phyloP scores from a whole-genome alignment of 2,888 invertebrate genomes.

The Nomada lathburiana region DNA sequence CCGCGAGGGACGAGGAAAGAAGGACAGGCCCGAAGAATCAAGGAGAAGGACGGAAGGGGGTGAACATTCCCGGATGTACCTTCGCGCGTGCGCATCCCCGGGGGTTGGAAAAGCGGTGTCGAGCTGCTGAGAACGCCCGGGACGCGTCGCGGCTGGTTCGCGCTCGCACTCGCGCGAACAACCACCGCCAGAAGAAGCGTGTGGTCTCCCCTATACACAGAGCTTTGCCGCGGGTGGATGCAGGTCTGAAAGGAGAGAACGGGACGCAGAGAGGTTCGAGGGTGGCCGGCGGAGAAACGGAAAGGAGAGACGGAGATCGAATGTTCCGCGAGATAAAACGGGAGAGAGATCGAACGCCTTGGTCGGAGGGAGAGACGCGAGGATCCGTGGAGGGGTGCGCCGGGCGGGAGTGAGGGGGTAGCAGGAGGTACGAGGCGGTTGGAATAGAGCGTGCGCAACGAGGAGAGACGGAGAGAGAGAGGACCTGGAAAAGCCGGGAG shows the following conservation, averaged over 20 bases:
- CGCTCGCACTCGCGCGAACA: conserved; percentile 31
- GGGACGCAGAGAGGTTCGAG: conserved; percentile 20
- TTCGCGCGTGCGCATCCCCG: conserved; percentile 79
- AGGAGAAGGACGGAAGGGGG: conserved; percentile 8
- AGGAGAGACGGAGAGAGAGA: conserved; percentile 39
- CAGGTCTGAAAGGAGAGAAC: background rate
- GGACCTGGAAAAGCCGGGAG: conserved; percentile 69
- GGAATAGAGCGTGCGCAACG: conserved; percentile 50
- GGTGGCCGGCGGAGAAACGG: conserved; percentile 7
- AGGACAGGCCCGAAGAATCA: background rate
- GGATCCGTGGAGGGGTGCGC: background rate
- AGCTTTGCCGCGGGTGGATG: background rate
- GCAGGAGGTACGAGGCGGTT: conserved; percentile 17
- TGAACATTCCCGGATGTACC: conserved; percentile 65
- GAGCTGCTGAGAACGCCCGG: conserved; percentile 84
- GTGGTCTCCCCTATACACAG: background rate
- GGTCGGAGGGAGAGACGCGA: background rate
- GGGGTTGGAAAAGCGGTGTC: conserved; percentile 81
- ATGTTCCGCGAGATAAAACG: conserved; percentile 18
- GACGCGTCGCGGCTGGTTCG: conserved; percentile 71
- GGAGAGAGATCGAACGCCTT: conserved; percentile 23
- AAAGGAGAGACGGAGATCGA: conserved; percentile 14
- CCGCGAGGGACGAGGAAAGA: background rate
- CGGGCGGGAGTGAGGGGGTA: background rate
- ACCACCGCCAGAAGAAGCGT: conserved; percentile 8